Evolutionary conservation across 1,140 invertebrate species (phyloP).

Genomic region (Antheraea pernyi): DNA sequence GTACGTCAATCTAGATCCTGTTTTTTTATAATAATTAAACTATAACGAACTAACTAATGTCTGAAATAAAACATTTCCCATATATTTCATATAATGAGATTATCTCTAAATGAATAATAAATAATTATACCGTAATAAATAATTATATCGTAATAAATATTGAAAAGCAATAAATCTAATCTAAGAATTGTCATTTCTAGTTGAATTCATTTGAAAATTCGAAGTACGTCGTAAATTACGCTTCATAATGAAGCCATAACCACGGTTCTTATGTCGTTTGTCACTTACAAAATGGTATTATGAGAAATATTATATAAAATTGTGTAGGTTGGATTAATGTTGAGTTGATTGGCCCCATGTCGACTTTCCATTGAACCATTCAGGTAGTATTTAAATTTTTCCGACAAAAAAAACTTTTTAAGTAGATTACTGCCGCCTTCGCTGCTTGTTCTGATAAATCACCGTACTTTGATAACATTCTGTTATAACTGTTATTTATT

Average conservation of each 20-base stretch:
- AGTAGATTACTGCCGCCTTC: too few relatives aligned
- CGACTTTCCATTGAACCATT: background rate
- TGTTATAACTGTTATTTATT: background rate
- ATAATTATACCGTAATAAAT: too few relatives aligned
- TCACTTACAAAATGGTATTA: background rate
- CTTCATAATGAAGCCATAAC: background rate
- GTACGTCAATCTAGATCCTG: too few relatives aligned
- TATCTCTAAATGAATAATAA: too few relatives aligned
- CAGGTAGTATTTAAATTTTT: background rate
- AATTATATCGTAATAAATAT: too few relatives aligned
- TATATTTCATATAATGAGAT: too few relatives aligned
- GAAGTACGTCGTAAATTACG: background rate
- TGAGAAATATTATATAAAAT: background rate
- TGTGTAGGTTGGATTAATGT: background rate
- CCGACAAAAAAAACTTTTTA: background rate
- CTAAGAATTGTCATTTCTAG: background rate
- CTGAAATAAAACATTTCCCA: too few relatives aligned
- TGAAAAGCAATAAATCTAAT: background rate
- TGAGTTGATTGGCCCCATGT: background rate
- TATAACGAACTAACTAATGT: too few relatives aligned
- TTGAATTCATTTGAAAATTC: background rate
- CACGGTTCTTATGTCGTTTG: background rate
- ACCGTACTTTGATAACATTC: too few relatives aligned
- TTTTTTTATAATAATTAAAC: too few relatives aligned
- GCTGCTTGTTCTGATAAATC: too few relatives aligned